These are phyloP conservation scores for Drosophila baimaii DNA, from an alignment of 1,140 invertebrate species.

Conservation along the genomic window DNA sequence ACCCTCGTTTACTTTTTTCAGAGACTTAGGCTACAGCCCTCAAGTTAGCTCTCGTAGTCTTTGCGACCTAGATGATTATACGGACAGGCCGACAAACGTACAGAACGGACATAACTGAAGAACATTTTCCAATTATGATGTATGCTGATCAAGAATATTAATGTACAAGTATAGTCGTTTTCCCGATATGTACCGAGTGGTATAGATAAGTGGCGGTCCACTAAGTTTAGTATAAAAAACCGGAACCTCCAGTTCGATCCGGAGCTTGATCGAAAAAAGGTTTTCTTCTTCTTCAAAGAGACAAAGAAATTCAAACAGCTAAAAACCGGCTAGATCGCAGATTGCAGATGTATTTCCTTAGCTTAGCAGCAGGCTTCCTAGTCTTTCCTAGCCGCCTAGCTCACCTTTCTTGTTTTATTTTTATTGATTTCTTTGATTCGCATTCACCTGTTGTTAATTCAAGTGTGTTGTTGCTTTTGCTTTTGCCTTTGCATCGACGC, in stretches of 20 bases:
- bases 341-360: constrained; percentile 18
- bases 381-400: constrained; percentile 10
- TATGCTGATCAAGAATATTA: too few species aligned
- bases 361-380: background rate
- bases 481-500: constrained; percentile 52
- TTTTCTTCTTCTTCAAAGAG: constrained; percentile 12
- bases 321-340: constrained; percentile 11
- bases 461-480: constrained; percentile 49
- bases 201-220: background rate
- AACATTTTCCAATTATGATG: too few species aligned
- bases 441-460: constrained; percentile 79
- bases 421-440: constrained; percentile 75
- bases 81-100: too few species aligned
- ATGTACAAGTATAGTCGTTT: background rate
- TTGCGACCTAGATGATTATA: too few species aligned
- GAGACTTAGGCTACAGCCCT: too few species aligned
- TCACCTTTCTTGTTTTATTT: constrained; percentile 46
- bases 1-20: too few species aligned
- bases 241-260: constrained; percentile 13
- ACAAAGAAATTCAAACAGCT: constrained; percentile 11
- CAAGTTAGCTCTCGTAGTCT: too few species aligned
- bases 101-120: too few species aligned
- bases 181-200: background rate
- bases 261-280: constrained; percentile 16
- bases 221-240: constrained; percentile 12